A percentile compares a stretch with the other conserved stretches of the same genome.
Conservation (phyloP, 2,113 vertebrate genomes). For the Sander lucioperca region DNA sequence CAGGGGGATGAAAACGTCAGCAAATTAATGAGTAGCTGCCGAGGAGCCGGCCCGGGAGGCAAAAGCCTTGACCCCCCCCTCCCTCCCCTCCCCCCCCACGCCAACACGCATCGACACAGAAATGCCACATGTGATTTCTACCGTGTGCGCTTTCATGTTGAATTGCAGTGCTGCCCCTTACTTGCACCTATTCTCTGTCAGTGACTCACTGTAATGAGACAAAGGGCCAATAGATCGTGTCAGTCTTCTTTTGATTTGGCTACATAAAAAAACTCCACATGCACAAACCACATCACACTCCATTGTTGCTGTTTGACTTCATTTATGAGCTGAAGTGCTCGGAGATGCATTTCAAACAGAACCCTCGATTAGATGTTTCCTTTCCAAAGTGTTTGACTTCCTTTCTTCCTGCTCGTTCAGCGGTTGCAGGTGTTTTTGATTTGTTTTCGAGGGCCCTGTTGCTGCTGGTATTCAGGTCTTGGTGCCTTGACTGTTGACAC, state of each 20-base stretch:
- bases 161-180: slow-evolving; percentile 20
- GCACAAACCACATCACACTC: too few species aligned
- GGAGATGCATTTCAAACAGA: neutral
- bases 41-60: neutral
- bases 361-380: neutral
- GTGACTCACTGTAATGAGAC: slow-evolving; percentile 13
- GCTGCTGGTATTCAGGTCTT: neutral
- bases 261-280: neutral
- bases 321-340: neutral
- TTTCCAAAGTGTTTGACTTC: neutral
- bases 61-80: too few species aligned
- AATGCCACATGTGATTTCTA: neutral
- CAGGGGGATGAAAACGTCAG: neutral
- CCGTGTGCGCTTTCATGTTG: neutral
- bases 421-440: slow-evolving; percentile 26
- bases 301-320: neutral
- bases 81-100: too few species aligned
- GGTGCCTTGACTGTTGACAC: slow-evolving; percentile 15
- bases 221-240: neutral
- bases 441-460: neutral
- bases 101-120: neutral
- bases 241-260: neutral
- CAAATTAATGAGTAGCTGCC: slow-evolving; percentile 32
- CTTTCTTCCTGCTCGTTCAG: neutral
- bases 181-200: neutral